Evolutionary conservation across 1,140 invertebrate genomes (phyloP).

Genomic region (roundworm (Caenorhabditis elegans)): DNA sequence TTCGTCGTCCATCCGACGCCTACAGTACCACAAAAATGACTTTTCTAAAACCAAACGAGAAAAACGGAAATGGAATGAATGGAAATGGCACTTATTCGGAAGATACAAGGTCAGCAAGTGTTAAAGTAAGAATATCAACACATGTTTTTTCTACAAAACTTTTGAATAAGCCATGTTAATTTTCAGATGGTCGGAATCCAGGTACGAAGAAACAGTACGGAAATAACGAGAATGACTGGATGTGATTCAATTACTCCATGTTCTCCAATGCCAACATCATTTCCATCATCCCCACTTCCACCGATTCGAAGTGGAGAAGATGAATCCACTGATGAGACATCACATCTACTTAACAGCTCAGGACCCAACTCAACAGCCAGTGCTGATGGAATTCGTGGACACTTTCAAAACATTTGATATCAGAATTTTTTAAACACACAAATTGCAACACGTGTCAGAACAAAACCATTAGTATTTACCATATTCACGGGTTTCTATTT

Average conservation of each 20-base stretch:
- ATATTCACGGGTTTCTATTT: background rate
- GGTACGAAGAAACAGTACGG: constrained; percentile 29
- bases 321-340: background rate
- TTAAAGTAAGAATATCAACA: background rate
- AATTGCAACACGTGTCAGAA: constrained; percentile 3
- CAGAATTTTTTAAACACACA: background rate
- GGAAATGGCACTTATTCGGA: constrained; percentile 6
- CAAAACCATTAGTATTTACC: constrained; percentile 26
- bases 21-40: constrained; percentile 44
- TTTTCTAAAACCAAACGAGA: constrained; percentile 12
- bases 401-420: constrained; percentile 9
- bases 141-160: no score
- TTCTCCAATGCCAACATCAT: constrained; percentile 8
- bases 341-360: constrained; percentile 7
- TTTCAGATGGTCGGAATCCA: constrained; percentile 27
- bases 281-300: constrained; percentile 4
- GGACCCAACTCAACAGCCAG: background rate
- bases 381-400: background rate
- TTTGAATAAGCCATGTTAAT: no score
- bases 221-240: constrained; percentile 31
- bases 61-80: constrained; percentile 8
- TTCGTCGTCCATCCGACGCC: constrained; percentile 42
- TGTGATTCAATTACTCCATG: constrained; percentile 9
- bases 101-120: constrained; percentile 20
- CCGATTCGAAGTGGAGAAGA: constrained; percentile 12